Conservation (phyloP, 2,888 invertebrate genomes). For the Agonopterix heracliana region DNA sequence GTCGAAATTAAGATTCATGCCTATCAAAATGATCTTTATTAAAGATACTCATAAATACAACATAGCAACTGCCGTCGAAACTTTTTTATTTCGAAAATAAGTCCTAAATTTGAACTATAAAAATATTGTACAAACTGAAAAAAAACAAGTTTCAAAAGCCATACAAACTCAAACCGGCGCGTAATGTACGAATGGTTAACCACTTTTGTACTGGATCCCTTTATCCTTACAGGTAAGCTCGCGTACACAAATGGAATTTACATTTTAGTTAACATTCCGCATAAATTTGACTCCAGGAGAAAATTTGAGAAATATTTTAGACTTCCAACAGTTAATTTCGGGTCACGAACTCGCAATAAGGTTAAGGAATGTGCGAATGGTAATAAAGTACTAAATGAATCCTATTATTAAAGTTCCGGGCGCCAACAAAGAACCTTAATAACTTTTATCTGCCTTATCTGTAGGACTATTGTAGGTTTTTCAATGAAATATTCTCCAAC, state of each 20-base stretch:
- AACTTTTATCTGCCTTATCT: too few species aligned
- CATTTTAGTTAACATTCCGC: background rate
- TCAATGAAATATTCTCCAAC: too few species aligned
- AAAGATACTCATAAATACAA: too few species aligned
- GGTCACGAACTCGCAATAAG: constrained; percentile 3
- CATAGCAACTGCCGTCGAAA: too few species aligned
- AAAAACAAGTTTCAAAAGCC: constrained; percentile 17
- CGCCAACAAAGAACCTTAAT: too few species aligned
- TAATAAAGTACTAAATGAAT: background rate
- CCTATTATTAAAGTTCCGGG: background rate
- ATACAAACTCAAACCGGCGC: constrained; percentile 19
- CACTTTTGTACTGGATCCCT: constrained; percentile 35
- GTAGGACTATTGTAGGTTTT: too few species aligned
- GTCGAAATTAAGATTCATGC: too few species aligned
- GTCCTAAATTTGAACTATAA: too few species aligned
- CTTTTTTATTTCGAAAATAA: too few species aligned
- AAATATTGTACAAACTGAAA: too few species aligned
- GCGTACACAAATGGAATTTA: constrained; percentile 11
- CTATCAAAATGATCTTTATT: too few species aligned
- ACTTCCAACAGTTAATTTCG: constrained; percentile 2
- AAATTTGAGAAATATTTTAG: background rate
- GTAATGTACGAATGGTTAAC: constrained; percentile 44
- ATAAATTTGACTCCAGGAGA: constrained; percentile 1
- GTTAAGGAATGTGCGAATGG: background rate
- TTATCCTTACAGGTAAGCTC: constrained; percentile 29